phyloP scores from a whole-genome alignment of 2,888 invertebrate genomes.

The Coleophora flavipennella region DNA sequence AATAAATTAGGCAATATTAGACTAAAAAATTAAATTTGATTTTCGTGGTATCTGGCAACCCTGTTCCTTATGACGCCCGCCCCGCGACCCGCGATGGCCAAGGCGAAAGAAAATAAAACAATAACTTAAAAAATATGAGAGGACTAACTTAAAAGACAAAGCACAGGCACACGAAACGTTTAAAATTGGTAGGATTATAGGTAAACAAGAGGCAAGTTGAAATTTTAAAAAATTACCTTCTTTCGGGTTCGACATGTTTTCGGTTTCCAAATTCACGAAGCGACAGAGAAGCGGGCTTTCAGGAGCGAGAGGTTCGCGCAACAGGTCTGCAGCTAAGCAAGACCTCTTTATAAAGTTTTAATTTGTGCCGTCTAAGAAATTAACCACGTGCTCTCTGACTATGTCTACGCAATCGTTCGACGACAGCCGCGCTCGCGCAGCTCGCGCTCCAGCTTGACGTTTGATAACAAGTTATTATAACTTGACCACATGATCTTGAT shows the following conservation, averaged over 20 bases:
- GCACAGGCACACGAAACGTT: too few species aligned
- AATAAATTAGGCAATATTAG: too few species aligned
- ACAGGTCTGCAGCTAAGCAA: conserved; percentile 32
- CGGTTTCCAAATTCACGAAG: conserved; percentile 14
- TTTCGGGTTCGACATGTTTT: conserved; percentile 54
- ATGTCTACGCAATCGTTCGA: conserved; percentile 26
- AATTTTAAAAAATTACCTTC: conserved; percentile 45
- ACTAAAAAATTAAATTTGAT: too few species aligned
- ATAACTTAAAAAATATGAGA: neutral
- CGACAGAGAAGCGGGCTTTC: conserved; percentile 24
- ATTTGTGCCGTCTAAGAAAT: conserved; percentile 29
- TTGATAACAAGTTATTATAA: conserved; percentile 43
- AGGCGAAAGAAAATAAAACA: conserved; percentile 3
- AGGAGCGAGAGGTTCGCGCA: conserved; percentile 35
- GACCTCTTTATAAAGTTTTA: conserved; percentile 60
- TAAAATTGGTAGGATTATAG: conserved; percentile 18
- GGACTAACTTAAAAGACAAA: too few species aligned
- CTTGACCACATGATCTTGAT: conserved; percentile 26
- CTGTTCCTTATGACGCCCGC: too few species aligned
- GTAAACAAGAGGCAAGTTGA: conserved; percentile 15
- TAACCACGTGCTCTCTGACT: conserved; percentile 55
- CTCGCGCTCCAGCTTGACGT: conserved; percentile 29
- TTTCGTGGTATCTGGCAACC: too few species aligned
- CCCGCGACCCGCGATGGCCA: conserved; percentile 73
- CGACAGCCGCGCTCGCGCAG: too few species aligned